Conservation (phyloP, 2,888 invertebrate genomes). For the Cephalotes varians region DNA sequence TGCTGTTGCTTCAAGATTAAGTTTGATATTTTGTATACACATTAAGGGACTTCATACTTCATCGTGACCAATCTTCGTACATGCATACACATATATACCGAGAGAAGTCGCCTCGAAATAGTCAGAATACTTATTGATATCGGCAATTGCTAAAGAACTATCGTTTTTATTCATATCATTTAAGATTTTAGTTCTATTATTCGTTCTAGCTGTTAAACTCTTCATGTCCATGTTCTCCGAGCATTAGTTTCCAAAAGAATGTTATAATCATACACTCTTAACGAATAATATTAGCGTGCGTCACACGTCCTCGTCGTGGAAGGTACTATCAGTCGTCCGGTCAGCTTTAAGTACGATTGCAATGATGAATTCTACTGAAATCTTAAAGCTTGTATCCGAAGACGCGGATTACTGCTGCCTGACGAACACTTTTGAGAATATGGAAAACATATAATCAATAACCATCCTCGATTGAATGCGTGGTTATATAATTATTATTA, state of each 20-base stretch:
- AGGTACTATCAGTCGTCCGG: conserved; percentile 61
- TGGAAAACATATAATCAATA: conserved; percentile 57
- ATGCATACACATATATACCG: conserved; percentile 26
- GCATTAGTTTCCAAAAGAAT: conserved; percentile 60
- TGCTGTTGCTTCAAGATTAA: conserved; percentile 72
- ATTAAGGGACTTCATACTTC: conserved; percentile 32
- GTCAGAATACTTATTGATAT: conserved; percentile 52
- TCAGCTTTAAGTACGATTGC: conserved; percentile 65
- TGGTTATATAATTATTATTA: conserved; percentile 70
- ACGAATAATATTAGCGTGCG: conserved; percentile 48
- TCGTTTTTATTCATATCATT: conserved; percentile 59
- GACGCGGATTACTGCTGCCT: conserved; percentile 23
- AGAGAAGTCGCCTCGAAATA: conserved; percentile 28
- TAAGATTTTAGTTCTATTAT: conserved; percentile 58
- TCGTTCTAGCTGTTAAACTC: conserved; percentile 60
- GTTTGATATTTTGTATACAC: conserved; percentile 57
- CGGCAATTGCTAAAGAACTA: not conserved
- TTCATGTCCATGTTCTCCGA: conserved; percentile 67
- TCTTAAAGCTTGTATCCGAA: conserved; percentile 57
- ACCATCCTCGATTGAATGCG: conserved; percentile 70
- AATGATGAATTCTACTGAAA: conserved; percentile 57
- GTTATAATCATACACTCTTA: conserved; percentile 55
- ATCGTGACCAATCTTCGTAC: conserved; percentile 34
- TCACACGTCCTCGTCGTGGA: conserved; percentile 55
- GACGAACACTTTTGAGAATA: conserved; percentile 24